phyloP scores from a whole-genome alignment of 1,140 invertebrate species.

The Ptiloglossa arizonensis region DNA sequence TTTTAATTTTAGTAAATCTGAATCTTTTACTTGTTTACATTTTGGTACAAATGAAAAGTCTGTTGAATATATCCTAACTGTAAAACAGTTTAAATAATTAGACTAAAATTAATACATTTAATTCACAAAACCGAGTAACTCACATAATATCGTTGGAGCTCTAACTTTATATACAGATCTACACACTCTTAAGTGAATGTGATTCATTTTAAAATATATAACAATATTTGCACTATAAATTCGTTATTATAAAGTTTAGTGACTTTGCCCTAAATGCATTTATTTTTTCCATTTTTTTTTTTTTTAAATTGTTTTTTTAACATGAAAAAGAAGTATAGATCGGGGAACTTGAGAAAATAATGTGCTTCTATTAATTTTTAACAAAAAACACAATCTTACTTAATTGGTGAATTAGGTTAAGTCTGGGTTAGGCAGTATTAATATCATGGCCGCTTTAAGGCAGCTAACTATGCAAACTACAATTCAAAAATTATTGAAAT shows the following conservation, averaged over 20 bases:
- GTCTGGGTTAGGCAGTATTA: too few species aligned
- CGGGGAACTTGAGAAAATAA: too few species aligned
- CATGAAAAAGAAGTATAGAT: too few species aligned
- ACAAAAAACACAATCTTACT: too few species aligned
- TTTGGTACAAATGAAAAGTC: slow-evolving; percentile 86
- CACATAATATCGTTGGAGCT: slow-evolving; percentile 2
- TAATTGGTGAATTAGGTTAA: too few species aligned
- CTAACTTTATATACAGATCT: not conserved
- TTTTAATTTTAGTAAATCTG: slow-evolving; percentile 85
- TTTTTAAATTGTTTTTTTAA: too few species aligned
- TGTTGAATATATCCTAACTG: slow-evolving; percentile 47
- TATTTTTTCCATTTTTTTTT: too few species aligned
- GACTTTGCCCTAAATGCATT: too few species aligned
- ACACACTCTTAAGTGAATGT: not conserved
- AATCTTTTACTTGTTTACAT: slow-evolving; percentile 84
- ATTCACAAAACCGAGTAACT: not conserved
- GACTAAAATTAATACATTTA: not conserved
- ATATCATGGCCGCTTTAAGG: too few species aligned
- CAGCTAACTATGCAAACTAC: too few species aligned
- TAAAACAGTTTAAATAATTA: not conserved
- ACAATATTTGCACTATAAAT: not conserved
- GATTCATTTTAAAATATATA: not conserved
- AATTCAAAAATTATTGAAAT: too few species aligned
- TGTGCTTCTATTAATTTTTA: too few species aligned
- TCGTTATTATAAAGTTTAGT: not conserved